Evolutionary conservation across 2,113 vertebrate genomes (phyloP), one percentile per base, ranked within the genome.

Genomic region (Lagopus leucura): DNA sequence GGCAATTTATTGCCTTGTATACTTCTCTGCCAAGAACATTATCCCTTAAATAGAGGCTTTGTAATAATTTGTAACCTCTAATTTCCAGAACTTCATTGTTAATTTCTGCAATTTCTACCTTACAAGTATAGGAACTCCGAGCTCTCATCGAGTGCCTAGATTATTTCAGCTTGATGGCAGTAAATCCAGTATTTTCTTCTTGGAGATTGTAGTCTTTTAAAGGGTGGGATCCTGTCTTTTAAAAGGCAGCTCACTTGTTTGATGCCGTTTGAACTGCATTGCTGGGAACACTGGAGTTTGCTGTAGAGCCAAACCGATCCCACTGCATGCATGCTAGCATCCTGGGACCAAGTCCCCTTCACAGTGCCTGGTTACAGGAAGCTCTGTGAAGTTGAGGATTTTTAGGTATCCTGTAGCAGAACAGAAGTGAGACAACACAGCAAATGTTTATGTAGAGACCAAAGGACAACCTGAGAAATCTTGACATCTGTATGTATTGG

Each of bases 11-110:
- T 95, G 92, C 93, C 94, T 95, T 20, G 22, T 95, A 88, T 96
- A 93, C 70, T 96, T 86, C 70, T 88, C 70, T 93, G 95, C 96
- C 95, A 96, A 95, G 94, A 96, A 91, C 79, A 88, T 94, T 96
- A 94, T 95, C 91, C 85, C 76, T 90, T 95, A 95, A 97, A 78
- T 90, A 95, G 85, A 86, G 82, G 82, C 88, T 95, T 94, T 90
- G 90, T 86, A 91, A 95, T 94, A 96, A 93, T 43, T 43, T 43
- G 42, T 90, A 95, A 70, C 88, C 69, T 88, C 80, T 94, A 69
- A 97, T 96, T 97, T 96, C 88, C 82, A 78, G 86, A 93, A 94
- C 73, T 93, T 94, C 52, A 65, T 91, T 94, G 91, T 77, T 92
- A 88, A 94, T 94, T 94, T 92, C 91, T 65, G 80, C 79, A 32